Conservation (phyloP, 1,140 invertebrate genomes). For the Hypothenemus hampei region DNA sequence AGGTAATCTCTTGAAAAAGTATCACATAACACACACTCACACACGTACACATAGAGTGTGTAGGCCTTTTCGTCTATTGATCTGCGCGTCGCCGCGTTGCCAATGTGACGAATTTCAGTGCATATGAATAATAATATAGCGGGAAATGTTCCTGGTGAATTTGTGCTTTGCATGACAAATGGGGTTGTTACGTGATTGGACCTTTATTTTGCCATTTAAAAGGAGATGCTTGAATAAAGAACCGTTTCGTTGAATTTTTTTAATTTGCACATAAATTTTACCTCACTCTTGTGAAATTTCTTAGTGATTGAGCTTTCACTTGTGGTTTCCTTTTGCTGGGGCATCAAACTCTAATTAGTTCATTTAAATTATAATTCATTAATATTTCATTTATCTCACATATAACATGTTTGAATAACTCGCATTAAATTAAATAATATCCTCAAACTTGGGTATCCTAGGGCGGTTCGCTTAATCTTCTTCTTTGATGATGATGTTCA, state of each 20-base stretch:
- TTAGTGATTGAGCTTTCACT: not conserved
- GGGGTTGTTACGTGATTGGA: not conserved
- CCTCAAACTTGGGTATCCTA: not conserved
- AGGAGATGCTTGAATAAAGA: not conserved
- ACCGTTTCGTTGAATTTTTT: not conserved
- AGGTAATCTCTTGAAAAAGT: slow-evolving; percentile 1
- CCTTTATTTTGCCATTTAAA: too few relatives aligned
- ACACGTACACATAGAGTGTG: too few relatives aligned
- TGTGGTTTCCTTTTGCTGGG: not conserved
- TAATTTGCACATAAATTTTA: not conserved
- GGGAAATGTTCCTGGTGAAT: not conserved
- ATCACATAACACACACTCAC: not conserved
- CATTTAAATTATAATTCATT: not conserved
- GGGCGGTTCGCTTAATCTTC: too few relatives aligned
- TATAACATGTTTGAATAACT: not conserved
- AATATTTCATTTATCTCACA: not conserved
- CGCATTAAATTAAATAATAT: not conserved
- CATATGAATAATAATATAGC: not conserved
- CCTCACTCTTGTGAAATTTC: not conserved
- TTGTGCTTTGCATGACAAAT: not conserved
- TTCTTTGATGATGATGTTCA: too few relatives aligned
- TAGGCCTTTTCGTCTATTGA: slow-evolving; percentile 1
- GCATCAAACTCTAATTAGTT: not conserved
- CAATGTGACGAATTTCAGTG: not conserved
- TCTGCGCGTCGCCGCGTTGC: not conserved